Conservation (phyloP, 2,888 invertebrate genomes). For the Arrhopalites spinosus region DNA sequence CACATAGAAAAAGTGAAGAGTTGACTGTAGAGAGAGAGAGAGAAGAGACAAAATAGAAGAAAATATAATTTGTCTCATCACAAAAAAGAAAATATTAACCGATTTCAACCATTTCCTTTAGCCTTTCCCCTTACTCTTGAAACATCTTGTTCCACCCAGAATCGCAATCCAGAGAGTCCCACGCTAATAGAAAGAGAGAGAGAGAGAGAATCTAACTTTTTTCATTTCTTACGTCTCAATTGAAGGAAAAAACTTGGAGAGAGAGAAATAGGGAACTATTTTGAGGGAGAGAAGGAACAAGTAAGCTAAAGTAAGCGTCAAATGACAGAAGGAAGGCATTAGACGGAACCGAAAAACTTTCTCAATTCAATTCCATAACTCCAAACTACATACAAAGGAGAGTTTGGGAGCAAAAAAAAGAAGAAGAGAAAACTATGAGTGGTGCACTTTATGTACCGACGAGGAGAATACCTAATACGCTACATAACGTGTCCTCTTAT, state of each 20-base stretch:
- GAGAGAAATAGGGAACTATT: neutral
- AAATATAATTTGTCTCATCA: conserved; percentile 1
- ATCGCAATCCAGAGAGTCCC: too few relatives aligned
- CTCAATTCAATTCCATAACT: conserved; percentile 35
- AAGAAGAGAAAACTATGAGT: conserved; percentile 1
- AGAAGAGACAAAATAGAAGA: neutral
- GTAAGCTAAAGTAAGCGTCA: conserved; percentile 13
- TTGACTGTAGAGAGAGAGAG: neutral
- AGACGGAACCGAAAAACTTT: conserved; percentile 34
- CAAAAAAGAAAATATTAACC: neutral
- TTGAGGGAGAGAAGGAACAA: neutral
- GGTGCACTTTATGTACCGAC: conserved; percentile 1
- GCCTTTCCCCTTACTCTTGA: too few relatives aligned
- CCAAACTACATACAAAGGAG: neutral
- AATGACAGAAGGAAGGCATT: conserved; percentile 28
- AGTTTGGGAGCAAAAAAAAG: neutral
- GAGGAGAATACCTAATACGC: conserved; percentile 5
- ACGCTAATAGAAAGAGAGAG: conserved; percentile 2
- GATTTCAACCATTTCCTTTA: too few relatives aligned
- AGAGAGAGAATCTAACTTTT: conserved; percentile 18
- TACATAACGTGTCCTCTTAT: too few relatives aligned
- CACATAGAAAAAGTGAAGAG: too few relatives aligned
- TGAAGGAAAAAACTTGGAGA: neutral
- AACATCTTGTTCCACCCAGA: neutral
- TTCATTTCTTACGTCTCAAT: conserved; percentile 17